Evolutionary conservation across 2,113 vertebrate species (phyloP), one percentile per base, ranked within the genome.

Genomic region (Benitochromis conjunctus): DNA sequence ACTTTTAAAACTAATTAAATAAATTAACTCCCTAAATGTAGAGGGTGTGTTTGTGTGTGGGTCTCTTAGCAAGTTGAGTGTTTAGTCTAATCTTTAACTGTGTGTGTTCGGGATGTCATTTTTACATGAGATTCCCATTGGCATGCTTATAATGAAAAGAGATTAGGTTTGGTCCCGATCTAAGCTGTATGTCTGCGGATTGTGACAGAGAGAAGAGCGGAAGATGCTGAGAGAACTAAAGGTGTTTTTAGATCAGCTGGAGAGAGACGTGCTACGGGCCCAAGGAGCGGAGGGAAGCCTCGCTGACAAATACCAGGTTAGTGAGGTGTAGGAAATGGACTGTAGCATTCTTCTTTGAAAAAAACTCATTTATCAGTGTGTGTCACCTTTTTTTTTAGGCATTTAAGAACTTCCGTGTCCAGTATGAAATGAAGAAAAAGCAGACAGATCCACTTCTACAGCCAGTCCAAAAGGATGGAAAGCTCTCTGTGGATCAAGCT

Each of bases 401-500:
- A 7, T 99, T 98, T 90, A 99, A 98, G 93, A 97, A 95, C 92
- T 98, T 98, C 94, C 96, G 96, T 92, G 96, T 97, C 24, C 98
- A 99, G 62, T 98, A 98, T 86, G 99, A 99, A 85, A 94, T 97
- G 56, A 98, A 98, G 95, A 98, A 95, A 90, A 99, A 99, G 89
- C 98, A 98, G 90, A 93, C 97, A 7, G 98, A 99, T 82, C 91
- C 95, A 12, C 93, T 96, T 89, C 94, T 98, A 7, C 97, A 98
- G 87, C 98, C 99, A 0, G 24, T 97, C 60, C 94, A 97, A 48
- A 97, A 96, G 91, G 97, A 99, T 3, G 97, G 98, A 2, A 99
- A 99, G 92, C 94, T 99, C 69, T 98, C 98, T 1, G 98, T 98
- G 92, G 98, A 99, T 87, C 99, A 99, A 94, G 98, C 98, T 1